Evolutionary conservation across 2,113 vertebrate species (phyloP).

Genomic region (Ophiodon elongatus): DNA sequence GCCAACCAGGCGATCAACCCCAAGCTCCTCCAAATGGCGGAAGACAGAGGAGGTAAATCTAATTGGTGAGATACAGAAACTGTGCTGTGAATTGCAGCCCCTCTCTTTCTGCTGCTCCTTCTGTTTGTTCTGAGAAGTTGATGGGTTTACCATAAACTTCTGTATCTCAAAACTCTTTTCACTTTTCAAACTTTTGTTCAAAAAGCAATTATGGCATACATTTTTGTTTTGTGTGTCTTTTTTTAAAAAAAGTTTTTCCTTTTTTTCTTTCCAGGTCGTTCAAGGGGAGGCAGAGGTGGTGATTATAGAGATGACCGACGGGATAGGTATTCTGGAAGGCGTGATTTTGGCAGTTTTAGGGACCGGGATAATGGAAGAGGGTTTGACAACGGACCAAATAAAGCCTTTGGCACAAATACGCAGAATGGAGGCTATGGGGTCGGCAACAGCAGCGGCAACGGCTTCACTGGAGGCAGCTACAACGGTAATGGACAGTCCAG

Average conservation of each 20-base stretch:
- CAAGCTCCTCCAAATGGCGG: conserved; percentile 98
- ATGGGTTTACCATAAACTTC: conserved; percentile 4
- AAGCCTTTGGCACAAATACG: conserved; percentile 91
- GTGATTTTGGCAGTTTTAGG: conserved; percentile 94
- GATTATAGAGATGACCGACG: conserved; percentile 91
- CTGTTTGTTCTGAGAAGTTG: conserved; percentile 12
- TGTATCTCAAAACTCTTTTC: background rate
- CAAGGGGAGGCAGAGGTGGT: conserved; percentile 95
- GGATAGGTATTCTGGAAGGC: conserved; percentile 94
- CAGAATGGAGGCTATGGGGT: conserved; percentile 92
- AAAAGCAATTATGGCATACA: background rate
- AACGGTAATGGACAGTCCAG: conserved; percentile 90
- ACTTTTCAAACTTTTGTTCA: background rate
- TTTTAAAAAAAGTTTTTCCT: background rate
- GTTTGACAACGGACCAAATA: conserved; percentile 90
- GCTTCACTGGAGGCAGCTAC: conserved; percentile 86
- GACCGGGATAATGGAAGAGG: conserved; percentile 93
- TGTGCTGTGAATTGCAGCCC: conserved; percentile 72
- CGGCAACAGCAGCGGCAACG: conserved; percentile 80
- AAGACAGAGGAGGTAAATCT: conserved; percentile 99
- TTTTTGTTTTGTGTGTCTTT: background rate
- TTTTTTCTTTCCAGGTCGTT: conserved; percentile 89
- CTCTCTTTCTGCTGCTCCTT: conserved; percentile 38
- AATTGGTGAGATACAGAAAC: conserved; percentile 87
- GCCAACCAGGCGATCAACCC: conserved; percentile 99